Evolutionary conservation across 2,113 vertebrate species (phyloP), one percentile per base, ranked within the genome.

Genomic region (Aphyosemion australe): DNA sequence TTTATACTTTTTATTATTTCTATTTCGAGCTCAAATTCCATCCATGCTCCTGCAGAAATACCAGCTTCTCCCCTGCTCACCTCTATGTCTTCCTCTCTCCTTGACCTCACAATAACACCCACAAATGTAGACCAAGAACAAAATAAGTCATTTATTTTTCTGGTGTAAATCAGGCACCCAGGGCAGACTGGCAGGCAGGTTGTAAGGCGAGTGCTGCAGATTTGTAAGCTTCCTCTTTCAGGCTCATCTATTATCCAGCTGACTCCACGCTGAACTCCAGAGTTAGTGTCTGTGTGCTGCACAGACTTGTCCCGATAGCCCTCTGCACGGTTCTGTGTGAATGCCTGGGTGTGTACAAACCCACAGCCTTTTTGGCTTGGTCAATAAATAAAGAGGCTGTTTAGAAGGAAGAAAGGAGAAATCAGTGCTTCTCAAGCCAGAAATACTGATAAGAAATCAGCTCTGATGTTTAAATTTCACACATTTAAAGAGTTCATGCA

Each of bases 211-310:
- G 68, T 46, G 45, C 58, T 32, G 5, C 31, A 67, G 73, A 77
- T 87, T 86, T 80, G 49, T 67, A 8, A 34, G 58, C 69, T 59
- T 76, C 62, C 54, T 78, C 69, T 69, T 69, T 70, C 61, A 61
- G 41, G 45, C 74, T 90, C 85, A 89, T 91, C 83, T 64, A 86
- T 91, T 88, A 90, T 90, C 85, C 67, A 90, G 55, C 71, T 83
- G 85, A 74, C 83, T 74, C 76, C 75, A 62, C 42, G 15, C 42
- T 80, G 86, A 91, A 89, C 88, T 70, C 63, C 3, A 26, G 51
- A 53, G 51, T 79, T 66, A 32, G 52, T 63, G 71, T 16, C 64
- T 49, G 52, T 73, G 69, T 37, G 9, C 34, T 56, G 45, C 58
- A 65, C 49, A 70, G 57, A 62, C 68, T 64, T 53, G 55, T 49